Conservation (phyloP, 2,797 vertebrate species). For the Enteromius afrohamiltoni region DNA sequence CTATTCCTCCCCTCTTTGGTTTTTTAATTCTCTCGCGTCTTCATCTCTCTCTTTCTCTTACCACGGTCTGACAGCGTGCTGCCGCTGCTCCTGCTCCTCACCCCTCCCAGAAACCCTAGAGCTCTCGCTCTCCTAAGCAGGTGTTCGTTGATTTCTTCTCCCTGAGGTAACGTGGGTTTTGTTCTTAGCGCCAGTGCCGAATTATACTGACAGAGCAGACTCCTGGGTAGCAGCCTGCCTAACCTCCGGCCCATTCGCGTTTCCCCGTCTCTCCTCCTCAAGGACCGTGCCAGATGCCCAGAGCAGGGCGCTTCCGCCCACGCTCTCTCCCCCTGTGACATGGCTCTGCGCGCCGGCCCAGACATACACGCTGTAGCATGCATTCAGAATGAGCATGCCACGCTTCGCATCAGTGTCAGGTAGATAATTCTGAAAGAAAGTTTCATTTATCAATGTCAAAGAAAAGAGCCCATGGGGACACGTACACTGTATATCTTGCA, state of each 20-base stretch:
- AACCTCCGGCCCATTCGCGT: slow-evolving; percentile 19
- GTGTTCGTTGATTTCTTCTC: slow-evolving; percentile 77
- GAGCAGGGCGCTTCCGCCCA: slow-evolving; percentile 47
- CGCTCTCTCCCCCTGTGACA: slow-evolving; percentile 31
- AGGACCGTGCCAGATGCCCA: slow-evolving; percentile 55
- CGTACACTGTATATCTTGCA: not conserved
- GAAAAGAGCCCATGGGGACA: slow-evolving; percentile 3
- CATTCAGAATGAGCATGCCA: slow-evolving; percentile 36
- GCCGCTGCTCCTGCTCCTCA: slow-evolving; percentile 4
- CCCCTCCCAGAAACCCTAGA: slow-evolving; percentile 15
- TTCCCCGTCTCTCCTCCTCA: slow-evolving; percentile 47
- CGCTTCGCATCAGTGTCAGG: slow-evolving; percentile 43
- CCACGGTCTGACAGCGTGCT: not conserved
- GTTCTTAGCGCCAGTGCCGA: slow-evolving; percentile 73
- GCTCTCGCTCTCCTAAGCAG: slow-evolving; percentile 67
- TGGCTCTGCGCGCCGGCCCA: not conserved
- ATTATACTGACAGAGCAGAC: slow-evolving; percentile 75
- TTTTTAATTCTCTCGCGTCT: slow-evolving; percentile 37
- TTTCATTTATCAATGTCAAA: slow-evolving; percentile 57
- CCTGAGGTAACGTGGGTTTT: slow-evolving; percentile 72
- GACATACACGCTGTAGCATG: not conserved
- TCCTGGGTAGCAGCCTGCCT: slow-evolving; percentile 64
- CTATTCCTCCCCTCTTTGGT: not conserved
- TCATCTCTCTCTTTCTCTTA: slow-evolving; percentile 25
- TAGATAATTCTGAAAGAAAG: slow-evolving; percentile 49